A percentile compares a stretch with the other conserved stretches of the same genome.
These are phyloP conservation scores for Hydrotaea cyrtoneurina DNA, from an alignment of 2,888 invertebrate species.

Conservation along the genomic window DNA sequence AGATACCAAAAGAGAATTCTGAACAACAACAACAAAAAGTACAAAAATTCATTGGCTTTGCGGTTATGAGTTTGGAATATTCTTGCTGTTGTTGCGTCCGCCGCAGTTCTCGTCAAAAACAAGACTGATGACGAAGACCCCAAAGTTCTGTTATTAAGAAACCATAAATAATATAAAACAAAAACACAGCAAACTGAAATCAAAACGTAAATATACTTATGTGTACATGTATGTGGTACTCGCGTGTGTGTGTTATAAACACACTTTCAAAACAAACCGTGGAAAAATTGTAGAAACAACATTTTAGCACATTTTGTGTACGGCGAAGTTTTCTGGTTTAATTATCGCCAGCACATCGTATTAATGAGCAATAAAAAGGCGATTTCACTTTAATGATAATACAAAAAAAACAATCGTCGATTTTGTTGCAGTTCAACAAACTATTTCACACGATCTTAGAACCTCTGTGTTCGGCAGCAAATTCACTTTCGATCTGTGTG, in stretches of 20 bases:
- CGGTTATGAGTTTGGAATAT: slow-evolving; percentile 13
- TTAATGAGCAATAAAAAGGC: not conserved
- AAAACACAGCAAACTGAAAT: not conserved
- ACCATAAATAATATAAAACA: slow-evolving; percentile 3
- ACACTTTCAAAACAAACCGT: slow-evolving; percentile 9
- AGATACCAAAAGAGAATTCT: slow-evolving; percentile 50
- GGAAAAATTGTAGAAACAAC: slow-evolving; percentile 4
- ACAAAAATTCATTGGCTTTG: slow-evolving; percentile 14
- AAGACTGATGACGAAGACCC: slow-evolving; percentile 24
- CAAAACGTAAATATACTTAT: not conserved
- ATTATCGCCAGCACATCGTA: not conserved
- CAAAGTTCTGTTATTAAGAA: slow-evolving; percentile 5
- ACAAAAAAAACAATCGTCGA: not conserved
- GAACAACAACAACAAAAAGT: not conserved
- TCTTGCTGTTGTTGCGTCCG: not conserved
- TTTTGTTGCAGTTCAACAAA: not conserved
- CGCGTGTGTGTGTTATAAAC: no score
- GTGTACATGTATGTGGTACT: not conserved
- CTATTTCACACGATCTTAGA: not conserved
- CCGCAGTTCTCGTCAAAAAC: slow-evolving; percentile 7
- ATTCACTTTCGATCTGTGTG: no score
- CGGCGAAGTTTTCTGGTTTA: not conserved
- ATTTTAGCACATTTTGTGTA: not conserved
- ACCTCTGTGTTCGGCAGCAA: no score
- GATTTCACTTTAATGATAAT: slow-evolving; percentile 15